These are phyloP conservation scores for Melikaiella ostensackeni DNA, from an alignment of 2,888 invertebrate genomes.

Conservation along the genomic window DNA sequence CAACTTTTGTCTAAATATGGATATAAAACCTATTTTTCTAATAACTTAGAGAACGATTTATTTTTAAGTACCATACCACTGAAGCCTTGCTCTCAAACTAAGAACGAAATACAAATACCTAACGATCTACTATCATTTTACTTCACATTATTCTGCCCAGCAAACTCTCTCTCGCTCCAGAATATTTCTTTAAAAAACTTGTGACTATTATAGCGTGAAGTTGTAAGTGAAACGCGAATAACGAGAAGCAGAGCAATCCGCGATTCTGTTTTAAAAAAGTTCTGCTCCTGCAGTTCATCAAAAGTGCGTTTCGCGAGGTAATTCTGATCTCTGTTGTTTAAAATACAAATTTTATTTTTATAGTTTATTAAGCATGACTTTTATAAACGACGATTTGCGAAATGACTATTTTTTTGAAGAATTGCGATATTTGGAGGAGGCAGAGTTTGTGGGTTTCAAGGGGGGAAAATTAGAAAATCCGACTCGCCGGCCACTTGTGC, in stretches of 20 bases:
- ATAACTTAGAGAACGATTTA: conserved; percentile 73
- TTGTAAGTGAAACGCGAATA: background rate
- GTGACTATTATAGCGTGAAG: background rate
- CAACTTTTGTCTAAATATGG: conserved; percentile 76
- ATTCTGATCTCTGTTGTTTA: background rate
- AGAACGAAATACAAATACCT: conserved; percentile 62
- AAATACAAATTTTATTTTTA: background rate
- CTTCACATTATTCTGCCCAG: conserved; percentile 9
- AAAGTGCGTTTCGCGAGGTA: background rate
- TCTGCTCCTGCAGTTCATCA: background rate
- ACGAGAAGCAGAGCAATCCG: background rate
- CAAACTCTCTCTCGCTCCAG: conserved; percentile 25
- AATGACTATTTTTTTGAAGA: background rate
- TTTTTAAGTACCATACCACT: conserved; percentile 67
- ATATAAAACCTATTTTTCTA: conserved; percentile 74
- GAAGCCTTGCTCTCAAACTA: conserved; percentile 75
- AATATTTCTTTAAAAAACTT: background rate
- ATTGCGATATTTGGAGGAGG: conserved; percentile 3
- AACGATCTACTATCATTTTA: conserved; percentile 44
- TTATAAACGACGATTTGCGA: conserved; percentile 12
- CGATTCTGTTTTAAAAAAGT: background rate
- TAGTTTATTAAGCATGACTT: conserved; percentile 37
- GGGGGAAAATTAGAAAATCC: background rate
- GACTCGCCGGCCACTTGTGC: conserved; percentile 68
- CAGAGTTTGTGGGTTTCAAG: conserved; percentile 31